Evolutionary conservation across 1,140 invertebrate genomes (phyloP).

Genomic region (Conus betulinus): DNA sequence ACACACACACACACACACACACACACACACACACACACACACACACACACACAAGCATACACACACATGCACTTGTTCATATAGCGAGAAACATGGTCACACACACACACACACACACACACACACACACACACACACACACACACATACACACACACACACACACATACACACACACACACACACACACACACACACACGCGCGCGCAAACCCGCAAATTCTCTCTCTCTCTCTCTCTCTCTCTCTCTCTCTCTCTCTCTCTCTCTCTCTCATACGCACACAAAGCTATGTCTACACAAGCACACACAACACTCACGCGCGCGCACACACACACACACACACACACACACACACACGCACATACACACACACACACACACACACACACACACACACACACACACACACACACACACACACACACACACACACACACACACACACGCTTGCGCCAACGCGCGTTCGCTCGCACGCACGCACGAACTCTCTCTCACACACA

Average conservation of each 20-base stretch:
- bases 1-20: constrained; percentile 17
- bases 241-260: no score
- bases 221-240: no score
- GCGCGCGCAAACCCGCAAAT: no score
- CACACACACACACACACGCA: not conserved
- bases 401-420: not conserved
- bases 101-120: constrained; percentile 16
- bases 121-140: not conserved
- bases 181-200: no score
- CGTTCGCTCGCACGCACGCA: not conserved
- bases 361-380: no score
- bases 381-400: constrained; percentile 2
- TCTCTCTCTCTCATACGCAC: no score
- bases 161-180: no score
- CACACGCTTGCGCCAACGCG: not conserved
- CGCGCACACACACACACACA: not conserved
- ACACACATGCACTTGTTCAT: not conserved
- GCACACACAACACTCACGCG: not conserved
- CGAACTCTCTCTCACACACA: not conserved
- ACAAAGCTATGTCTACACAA: no score
- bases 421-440: not conserved
- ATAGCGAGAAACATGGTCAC: not conserved
- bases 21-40: constrained; percentile 12
- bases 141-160: not conserved
- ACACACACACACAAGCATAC: not conserved